phyloP scores from a whole-genome alignment of 2,797 vertebrate genomes.

The Eleutherodactylus coqui region DNA sequence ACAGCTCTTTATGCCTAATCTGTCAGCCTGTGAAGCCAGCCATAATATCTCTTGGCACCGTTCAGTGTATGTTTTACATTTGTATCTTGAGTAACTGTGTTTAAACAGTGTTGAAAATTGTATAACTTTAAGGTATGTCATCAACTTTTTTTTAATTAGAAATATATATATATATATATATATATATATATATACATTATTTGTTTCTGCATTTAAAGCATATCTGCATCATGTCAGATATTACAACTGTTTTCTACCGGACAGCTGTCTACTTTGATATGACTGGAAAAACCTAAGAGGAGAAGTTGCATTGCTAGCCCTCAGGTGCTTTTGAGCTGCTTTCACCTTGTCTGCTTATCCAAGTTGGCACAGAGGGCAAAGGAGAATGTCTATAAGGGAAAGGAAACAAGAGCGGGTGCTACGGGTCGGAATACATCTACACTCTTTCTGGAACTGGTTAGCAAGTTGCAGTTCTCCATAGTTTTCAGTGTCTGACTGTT shows the following conservation, averaged over 20 bases:
- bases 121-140: neutral
- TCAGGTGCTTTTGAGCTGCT: neutral
- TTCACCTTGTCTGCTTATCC: neutral
- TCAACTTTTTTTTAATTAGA: neutral
- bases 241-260: neutral
- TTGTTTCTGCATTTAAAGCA: neutral
- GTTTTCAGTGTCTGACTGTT: neutral
- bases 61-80: slow-evolving; percentile 23
- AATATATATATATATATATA: neutral
- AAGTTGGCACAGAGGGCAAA: neutral
- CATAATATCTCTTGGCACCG: slow-evolving; percentile 39
- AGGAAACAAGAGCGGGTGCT: neutral
- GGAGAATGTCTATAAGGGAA: neutral
- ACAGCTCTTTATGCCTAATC: slow-evolving; percentile 28
- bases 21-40: slow-evolving; percentile 6
- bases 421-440: neutral
- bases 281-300: neutral
- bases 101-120: slow-evolving; percentile 14
- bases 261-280: neutral
- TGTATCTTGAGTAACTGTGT: slow-evolving; percentile 18
- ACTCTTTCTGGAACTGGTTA: neutral
- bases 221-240: neutral
- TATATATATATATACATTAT: neutral
- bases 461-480: neutral
- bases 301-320: neutral